Evolutionary conservation across 2,113 vertebrate species (phyloP), one percentile per base, ranked within the genome.

Genomic region (Sakesphorus luctuosus): DNA sequence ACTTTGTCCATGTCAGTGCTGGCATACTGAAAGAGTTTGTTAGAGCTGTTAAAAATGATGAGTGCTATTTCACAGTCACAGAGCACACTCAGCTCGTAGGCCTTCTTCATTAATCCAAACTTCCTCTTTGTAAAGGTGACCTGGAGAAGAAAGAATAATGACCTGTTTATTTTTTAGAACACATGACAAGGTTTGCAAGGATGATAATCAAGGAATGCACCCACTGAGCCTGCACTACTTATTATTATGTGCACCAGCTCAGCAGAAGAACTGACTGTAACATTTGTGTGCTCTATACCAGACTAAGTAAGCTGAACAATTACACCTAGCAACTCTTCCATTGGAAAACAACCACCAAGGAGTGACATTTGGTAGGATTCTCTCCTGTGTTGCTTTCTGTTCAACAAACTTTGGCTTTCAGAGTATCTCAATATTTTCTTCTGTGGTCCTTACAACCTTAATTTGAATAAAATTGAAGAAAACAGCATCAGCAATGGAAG

Each of bases 1-100:
- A 99, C 99, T 98, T 99, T 99, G 98, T 99, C 99, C 99, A 99
- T 99, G 97, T 99, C 99, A 82, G 99, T 99, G 98, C 99, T 99
- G 96, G 99, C 99, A 78, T 99, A 99, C 97, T 99, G 99, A 98
- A 99, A 99, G 96, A 99, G 98, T 97, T 99, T 99, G 98, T 99
- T 99, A 95, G 99, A 99, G 98, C 99, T 99, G 99, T 99, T 99
- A 98, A 99, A 99, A 98, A 99, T 99, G 98, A 99, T 99, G 98
- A 99, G 99, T 81, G 99, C 99, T 87, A 99, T 99, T 98, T 99
- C 99, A 97, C 99, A 99, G 98, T 99, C 99, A 97, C 99, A 99
- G 89, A 99, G 98, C 95, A 99, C 99, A 95, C 99, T 99, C 97
- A 99, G 98, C 96, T 99, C 99, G 49, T 99, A 99, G 52, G 99